Evolutionary conservation across 2,113 vertebrate species (phyloP).

Genomic region (Zosterops japonicus): DNA sequence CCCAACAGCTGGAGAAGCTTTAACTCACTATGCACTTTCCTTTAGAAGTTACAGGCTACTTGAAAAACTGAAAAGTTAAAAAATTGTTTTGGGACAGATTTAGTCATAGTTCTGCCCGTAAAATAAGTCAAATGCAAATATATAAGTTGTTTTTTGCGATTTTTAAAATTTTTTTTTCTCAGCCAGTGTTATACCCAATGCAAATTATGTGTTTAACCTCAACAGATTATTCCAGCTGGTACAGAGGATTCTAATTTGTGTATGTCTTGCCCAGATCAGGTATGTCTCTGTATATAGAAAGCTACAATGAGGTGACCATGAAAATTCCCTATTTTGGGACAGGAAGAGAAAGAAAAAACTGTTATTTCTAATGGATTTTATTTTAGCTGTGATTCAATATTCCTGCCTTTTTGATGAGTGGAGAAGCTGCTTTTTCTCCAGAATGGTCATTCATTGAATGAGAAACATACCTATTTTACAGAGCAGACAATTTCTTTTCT

Average conservation of each 20-base stretch:
- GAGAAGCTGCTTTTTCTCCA: slow-evolving; percentile 12
- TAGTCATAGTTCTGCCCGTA: not conserved
- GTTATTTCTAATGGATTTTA: not conserved
- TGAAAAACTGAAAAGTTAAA: not conserved
- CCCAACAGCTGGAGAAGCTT: slow-evolving; percentile 23
- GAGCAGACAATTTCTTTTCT: slow-evolving; percentile 14
- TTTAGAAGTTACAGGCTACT: not conserved
- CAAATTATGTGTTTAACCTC: not conserved
- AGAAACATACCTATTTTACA: slow-evolving; percentile 6
- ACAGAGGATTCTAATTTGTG: not conserved
- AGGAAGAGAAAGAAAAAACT: not conserved
- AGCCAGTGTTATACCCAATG: not conserved
- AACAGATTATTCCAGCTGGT: not conserved
- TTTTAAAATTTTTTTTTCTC: not conserved
- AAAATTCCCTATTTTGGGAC: not conserved
- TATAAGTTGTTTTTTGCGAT: not conserved
- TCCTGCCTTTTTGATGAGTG: not conserved
- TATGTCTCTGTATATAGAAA: not conserved
- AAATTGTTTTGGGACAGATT: not conserved
- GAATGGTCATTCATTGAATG: not conserved
- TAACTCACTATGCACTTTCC: not conserved
- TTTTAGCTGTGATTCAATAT: not conserved
- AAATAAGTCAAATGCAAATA: not conserved
- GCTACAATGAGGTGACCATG: not conserved
- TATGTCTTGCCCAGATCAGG: not conserved